Base-by-base conservation (phyloP, 2,113 vertebrate species). In the Upupa epops region DNA sequence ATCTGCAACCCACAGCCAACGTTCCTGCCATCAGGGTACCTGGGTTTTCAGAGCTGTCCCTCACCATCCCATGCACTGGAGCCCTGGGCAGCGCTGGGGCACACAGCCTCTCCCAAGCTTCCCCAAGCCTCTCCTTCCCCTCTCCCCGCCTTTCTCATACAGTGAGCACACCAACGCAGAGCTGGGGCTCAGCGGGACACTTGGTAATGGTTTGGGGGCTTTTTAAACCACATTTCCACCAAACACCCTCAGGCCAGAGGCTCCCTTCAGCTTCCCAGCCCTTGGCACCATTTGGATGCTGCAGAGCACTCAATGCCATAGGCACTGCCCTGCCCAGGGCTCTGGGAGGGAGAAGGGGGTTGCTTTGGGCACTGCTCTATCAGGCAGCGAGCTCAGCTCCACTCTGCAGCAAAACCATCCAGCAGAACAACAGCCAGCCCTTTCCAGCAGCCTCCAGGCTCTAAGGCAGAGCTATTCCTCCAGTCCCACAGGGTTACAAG, bases 381-480 rank as follows among this genome's bases (percentile, higher is more conserved):
- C 8, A 36, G 21, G 48, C 45, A 68, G 55, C 1, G 3, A 83
- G 54, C 21, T 77, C 9, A 3, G 40, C 45, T 72, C 61, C 34
- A 84, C 7, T 34, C 73, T 24, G 28, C 46, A 68, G 37, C 58
- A 89, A 56, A 82, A 76, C 3, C 11, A 25, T 5, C 4, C 25
- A 61, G 78, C 54, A 82, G 85, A 84, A 82, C 68, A 78, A n/a
- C n/a, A 89, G 66, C 31, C 48, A 42, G 22, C 49, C 54, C 90
- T 37, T 34, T 88, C 64, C 69, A 75, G 49, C 66, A 82, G 54
- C 49, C 49, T 60, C 15, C 48, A 69, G 63, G 54, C 36, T 75
- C 56, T 55, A 48, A 68, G n/a, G 29, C 1, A 45, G 72, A 79
- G 75, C n/a, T 81, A 1, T 60, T 83, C 73, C 55, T 71, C 72